Conservation (phyloP, 2,797 vertebrate species). For the Hapalemur alaotrensis region DNA sequence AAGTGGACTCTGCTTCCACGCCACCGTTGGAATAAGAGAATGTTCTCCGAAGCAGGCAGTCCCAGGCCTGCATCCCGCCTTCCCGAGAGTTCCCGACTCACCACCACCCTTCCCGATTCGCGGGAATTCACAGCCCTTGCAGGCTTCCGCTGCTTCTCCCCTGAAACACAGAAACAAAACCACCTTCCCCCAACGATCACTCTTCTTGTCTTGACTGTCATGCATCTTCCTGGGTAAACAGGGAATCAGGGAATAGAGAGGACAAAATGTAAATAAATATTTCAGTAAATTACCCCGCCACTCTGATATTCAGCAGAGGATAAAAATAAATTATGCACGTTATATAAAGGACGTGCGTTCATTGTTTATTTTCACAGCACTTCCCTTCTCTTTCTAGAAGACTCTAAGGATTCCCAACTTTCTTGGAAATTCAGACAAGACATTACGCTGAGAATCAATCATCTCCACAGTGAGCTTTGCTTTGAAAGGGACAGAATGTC, state of each 20-base stretch:
- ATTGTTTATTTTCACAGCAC: not conserved
- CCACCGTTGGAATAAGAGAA: not conserved
- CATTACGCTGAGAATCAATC: not conserved
- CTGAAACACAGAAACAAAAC: not conserved
- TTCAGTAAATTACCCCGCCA: not conserved
- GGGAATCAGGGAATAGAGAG: not conserved
- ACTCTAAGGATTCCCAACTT: not conserved
- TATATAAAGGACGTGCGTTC: not conserved
- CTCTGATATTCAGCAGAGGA: not conserved
- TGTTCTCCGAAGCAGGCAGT: not conserved
- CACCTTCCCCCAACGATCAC: not conserved
- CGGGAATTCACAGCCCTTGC: not conserved
- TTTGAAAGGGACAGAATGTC: not conserved
- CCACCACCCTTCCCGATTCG: not conserved
- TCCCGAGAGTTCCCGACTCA: not conserved
- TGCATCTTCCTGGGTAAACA: not conserved
- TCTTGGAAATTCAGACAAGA: conserved; percentile 18
- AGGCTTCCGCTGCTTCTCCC: not conserved
- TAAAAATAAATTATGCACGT: not conserved
- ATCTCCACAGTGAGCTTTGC: conserved; percentile 8
- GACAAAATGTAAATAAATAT: not conserved
- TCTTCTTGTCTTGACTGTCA: not conserved
- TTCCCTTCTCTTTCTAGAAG: conserved; percentile 7
- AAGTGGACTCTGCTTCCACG: not conserved
- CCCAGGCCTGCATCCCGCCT: not conserved